Evolutionary conservation across 2,888 invertebrate genomes (phyloP), one percentile per base, ranked within the genome.

Genomic region (Drosophila niveifrons): DNA sequence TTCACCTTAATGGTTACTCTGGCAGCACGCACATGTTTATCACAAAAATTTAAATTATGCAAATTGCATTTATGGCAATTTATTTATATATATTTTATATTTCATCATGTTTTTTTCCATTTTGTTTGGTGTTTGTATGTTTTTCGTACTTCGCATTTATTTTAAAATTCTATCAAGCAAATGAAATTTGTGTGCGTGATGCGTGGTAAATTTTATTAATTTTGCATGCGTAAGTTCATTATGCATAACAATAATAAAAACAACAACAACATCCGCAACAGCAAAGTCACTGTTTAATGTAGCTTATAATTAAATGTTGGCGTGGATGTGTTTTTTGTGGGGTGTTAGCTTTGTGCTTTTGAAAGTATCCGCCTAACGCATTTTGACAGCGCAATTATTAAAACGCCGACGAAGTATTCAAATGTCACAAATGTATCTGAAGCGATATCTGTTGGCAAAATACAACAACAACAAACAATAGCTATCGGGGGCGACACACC

Each of bases 181-280:
- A 80, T 88, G 72, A 63, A 71, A 75, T 80, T 86, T 65, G 67
- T 59, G 80, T 68, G 77, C 58, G 67, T 59, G 78, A 64, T 81
- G 87, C 87, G 84, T 83, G 75, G 82, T 59, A 68, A 87, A 87
- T 78, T 66, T 66, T 69, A 88, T 87, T 86, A 77, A 88, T 82
- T 88, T 82, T 82, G 83, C 80, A 86, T 88, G 82, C 88, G 88
- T 82, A 71, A 82, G 61, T 88, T 85, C 66, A 82, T 85, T 88
- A 82, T 82, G 88, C 86, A 85, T 62, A 88, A 66, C 80, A 67
- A 50, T n/a, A 48, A 47, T 18, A 59, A 43, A 46, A 82, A 62
- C 62, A 67, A 50, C 44, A 63, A 55, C 51, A 76, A 66, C n/a
- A 41, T 2, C n/a, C 29, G 58, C 31, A 74, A 44, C 50, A 74